phyloP scores from a whole-genome alignment of 1,140 invertebrate genomes.

The Procambarus clarkii region DNA sequence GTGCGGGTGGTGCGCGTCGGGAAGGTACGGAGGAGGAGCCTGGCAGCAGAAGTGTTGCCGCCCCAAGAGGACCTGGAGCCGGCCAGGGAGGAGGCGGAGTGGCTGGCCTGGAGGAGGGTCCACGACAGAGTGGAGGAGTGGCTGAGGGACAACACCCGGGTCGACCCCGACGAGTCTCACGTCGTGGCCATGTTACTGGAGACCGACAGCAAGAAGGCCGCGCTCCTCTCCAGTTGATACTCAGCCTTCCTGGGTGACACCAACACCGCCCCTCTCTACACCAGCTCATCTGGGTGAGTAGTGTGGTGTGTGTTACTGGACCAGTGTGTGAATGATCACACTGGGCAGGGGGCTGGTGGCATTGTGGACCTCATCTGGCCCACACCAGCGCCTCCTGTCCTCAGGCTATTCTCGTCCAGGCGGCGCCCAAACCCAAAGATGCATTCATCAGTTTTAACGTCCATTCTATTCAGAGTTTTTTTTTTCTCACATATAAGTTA shows the following conservation, averaged over 20 bases:
- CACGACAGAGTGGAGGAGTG: slow-evolving; percentile 51
- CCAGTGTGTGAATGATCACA: too few relatives aligned
- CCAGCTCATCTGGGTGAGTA: too few relatives aligned
- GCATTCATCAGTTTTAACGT: too few relatives aligned
- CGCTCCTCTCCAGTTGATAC: slow-evolving; percentile 15
- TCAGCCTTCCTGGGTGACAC: not conserved
- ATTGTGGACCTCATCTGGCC: too few relatives aligned
- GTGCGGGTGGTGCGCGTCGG: slow-evolving; percentile 10
- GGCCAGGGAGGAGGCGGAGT: slow-evolving; percentile 33
- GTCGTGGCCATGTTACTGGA: slow-evolving; percentile 45
- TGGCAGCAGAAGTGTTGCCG: not conserved
- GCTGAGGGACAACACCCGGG: slow-evolving; percentile 34
- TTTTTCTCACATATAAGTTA: too few relatives aligned
- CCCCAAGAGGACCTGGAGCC: slow-evolving; percentile 16
- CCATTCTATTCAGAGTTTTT: too few relatives aligned
- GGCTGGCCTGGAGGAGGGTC: slow-evolving; percentile 43
- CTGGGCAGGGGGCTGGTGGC: too few relatives aligned
- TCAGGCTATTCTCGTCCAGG: too few relatives aligned
- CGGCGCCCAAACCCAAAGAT: too few relatives aligned
- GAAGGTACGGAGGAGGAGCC: not conserved
- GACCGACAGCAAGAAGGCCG: slow-evolving; percentile 22
- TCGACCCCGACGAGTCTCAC: slow-evolving; percentile 47
- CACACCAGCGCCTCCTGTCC: too few relatives aligned
- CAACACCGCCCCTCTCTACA: too few relatives aligned
- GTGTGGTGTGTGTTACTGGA: too few relatives aligned